Evolutionary conservation across 2,888 invertebrate genomes (phyloP).

Genomic region (Aleiodes alternator): DNA sequence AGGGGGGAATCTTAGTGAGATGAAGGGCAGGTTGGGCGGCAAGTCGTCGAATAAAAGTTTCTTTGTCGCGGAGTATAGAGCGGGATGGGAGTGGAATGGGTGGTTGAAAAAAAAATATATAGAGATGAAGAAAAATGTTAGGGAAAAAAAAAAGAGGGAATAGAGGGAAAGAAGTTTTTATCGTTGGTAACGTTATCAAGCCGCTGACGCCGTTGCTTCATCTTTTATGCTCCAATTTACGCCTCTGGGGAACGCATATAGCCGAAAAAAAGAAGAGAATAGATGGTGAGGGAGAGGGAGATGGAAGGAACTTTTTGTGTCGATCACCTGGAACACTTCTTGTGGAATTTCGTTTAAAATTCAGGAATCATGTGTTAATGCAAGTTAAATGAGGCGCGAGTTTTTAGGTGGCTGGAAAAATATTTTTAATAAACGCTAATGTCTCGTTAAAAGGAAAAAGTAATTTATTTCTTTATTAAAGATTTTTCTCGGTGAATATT

Average conservation of each 20-base stretch:
- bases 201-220: slow-evolving; percentile 55
- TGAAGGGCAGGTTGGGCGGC: slow-evolving; percentile 2
- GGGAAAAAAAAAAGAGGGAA: neutral
- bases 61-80: slow-evolving; percentile 37
- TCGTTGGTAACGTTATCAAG: slow-evolving; percentile 63
- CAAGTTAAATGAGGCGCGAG: slow-evolving; percentile 8
- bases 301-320: slow-evolving; percentile 24
- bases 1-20: slow-evolving; percentile 5
- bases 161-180: slow-evolving; percentile 51
- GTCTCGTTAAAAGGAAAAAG: too few species aligned
- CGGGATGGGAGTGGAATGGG: slow-evolving; percentile 5
- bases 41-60: slow-evolving; percentile 42
- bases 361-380: slow-evolving; percentile 5
- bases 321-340: neutral
- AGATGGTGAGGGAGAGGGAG: slow-evolving; percentile 9
- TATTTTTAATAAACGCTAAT: too few species aligned
- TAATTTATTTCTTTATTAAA: too few species aligned
- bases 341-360: slow-evolving; percentile 4
- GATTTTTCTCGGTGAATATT: too few species aligned
- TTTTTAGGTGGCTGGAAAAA: too few species aligned
- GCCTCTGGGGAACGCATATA: slow-evolving; percentile 41
- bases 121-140: slow-evolving; percentile 11
- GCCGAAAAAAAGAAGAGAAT: slow-evolving; percentile 1
- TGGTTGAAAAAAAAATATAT: neutral
- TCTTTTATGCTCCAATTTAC: slow-evolving; percentile 66